phyloP scores from a whole-genome alignment of 2,113 vertebrate genomes.

The Pica pica region DNA sequence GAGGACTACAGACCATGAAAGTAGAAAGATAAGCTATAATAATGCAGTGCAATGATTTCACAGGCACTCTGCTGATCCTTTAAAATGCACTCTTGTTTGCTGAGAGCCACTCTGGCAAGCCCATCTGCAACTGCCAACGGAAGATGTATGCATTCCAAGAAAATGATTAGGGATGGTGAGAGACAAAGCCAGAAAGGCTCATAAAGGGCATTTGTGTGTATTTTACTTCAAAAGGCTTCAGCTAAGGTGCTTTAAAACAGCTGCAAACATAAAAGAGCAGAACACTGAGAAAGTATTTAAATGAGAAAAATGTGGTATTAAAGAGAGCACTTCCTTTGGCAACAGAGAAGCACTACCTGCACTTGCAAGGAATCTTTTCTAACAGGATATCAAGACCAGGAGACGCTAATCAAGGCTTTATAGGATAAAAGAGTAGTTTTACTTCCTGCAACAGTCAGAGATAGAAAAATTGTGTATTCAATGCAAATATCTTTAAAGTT shows the following conservation, averaged over 20 bases:
- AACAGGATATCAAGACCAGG: not conserved
- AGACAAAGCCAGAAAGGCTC: not conserved
- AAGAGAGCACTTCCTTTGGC: not conserved
- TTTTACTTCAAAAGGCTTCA: not conserved
- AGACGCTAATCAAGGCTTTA: not conserved
- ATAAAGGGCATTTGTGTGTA: not conserved
- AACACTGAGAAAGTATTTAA: not conserved
- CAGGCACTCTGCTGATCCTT: not conserved
- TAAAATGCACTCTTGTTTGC: not conserved
- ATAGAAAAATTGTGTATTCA: not conserved
- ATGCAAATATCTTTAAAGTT: not conserved
- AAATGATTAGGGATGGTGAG: not conserved
- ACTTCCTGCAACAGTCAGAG: not conserved
- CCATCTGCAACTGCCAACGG: not conserved
- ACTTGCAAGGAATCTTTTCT: not conserved
- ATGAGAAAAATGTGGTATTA: not conserved
- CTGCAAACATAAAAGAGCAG: not conserved
- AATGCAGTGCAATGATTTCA: not conserved
- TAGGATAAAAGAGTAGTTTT: not conserved
- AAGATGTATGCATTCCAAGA: not conserved
- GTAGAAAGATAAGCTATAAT: not conserved
- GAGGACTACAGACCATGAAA: constrained; percentile 6
- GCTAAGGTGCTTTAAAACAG: not conserved
- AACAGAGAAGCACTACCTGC: not conserved
- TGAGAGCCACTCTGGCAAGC: not conserved